These are phyloP conservation scores for Clarias pachynema DNA, from an alignment of 2,797 vertebrate genomes.

Conservation along the genomic window DNA sequence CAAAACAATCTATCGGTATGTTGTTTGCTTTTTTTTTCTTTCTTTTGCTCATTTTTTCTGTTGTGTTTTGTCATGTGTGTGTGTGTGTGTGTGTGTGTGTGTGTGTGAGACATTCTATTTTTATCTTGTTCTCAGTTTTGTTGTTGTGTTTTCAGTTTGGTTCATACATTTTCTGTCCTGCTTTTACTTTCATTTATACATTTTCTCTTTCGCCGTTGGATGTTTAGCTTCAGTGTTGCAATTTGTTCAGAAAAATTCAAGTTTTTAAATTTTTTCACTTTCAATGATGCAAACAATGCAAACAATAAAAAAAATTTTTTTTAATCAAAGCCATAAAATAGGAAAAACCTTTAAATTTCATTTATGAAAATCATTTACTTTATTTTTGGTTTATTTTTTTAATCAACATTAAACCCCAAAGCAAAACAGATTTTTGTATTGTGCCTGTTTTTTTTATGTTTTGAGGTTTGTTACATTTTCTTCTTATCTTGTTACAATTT, in stretches of 20 bases:
- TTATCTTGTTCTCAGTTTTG: background rate
- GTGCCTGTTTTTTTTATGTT: background rate
- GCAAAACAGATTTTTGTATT: no score
- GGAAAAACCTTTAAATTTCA: no score
- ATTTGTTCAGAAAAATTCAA: background rate
- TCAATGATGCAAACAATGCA: no score
- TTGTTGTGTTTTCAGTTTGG: background rate
- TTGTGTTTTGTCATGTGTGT: background rate
- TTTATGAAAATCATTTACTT: no score
- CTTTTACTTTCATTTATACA: background rate
- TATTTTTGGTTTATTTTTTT: no score
- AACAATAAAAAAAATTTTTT: no score
- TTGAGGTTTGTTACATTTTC: background rate
- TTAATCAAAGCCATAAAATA: no score
- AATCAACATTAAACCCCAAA: no score
- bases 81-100: no score
- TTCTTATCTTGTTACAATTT: background rate
- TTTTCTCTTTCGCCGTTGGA: background rate
- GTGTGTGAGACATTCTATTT: no score
- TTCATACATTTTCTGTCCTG: background rate
- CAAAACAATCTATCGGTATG: fast-evolving
- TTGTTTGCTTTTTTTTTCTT: background rate
- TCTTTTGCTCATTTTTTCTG: background rate
- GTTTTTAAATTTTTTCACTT: no score
- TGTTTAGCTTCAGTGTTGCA: background rate